Percentiles rank a stretch among this genome's conserved stretches.
These are phyloP conservation scores for Coelopa pilipes DNA, from an alignment of 2,888 invertebrate species.

Conservation along the genomic window DNA sequence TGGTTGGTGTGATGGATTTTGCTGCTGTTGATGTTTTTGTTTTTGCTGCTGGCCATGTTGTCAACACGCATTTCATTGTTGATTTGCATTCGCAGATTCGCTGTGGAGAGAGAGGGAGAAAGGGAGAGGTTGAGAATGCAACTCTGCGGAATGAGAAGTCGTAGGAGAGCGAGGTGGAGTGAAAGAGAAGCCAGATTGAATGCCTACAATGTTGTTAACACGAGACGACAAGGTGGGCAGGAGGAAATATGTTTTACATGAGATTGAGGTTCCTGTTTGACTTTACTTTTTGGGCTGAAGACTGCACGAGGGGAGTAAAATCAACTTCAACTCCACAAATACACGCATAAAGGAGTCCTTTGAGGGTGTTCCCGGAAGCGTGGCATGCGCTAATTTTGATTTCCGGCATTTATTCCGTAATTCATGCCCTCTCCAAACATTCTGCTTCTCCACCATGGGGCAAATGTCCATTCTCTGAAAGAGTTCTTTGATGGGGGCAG, in stretches of 20 bases:
- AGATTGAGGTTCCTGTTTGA: too few relatives aligned
- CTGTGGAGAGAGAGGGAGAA: conserved; percentile 40
- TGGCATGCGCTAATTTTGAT: conserved; percentile 7
- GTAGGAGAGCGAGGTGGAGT: too few relatives aligned
- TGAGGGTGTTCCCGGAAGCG: not conserved
- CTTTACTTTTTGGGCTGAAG: too few relatives aligned
- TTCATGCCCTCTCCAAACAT: not conserved
- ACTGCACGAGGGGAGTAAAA: too few relatives aligned
- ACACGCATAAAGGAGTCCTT: too few relatives aligned
- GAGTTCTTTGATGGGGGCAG: not conserved
- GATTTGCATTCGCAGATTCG: conserved; percentile 60
- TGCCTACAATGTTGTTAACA: not conserved
- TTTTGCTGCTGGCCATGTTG: conserved; percentile 52
- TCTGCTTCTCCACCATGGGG: not conserved
- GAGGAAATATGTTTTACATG: too few relatives aligned
- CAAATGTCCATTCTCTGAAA: too few relatives aligned
- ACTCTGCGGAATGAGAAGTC: too few relatives aligned
- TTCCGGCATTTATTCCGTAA: not conserved
- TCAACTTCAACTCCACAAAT: too few relatives aligned
- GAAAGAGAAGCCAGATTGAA: too few relatives aligned
- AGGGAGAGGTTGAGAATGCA: too few relatives aligned
- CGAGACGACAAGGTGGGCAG: not conserved
- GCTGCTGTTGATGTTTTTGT: conserved; percentile 29
- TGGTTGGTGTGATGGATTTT: conserved; percentile 42
- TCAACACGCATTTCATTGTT: conserved; percentile 66